Evolutionary conservation across 2,113 vertebrate genomes (phyloP).

Genomic region (Cyanoramphus novaezelandiae): DNA sequence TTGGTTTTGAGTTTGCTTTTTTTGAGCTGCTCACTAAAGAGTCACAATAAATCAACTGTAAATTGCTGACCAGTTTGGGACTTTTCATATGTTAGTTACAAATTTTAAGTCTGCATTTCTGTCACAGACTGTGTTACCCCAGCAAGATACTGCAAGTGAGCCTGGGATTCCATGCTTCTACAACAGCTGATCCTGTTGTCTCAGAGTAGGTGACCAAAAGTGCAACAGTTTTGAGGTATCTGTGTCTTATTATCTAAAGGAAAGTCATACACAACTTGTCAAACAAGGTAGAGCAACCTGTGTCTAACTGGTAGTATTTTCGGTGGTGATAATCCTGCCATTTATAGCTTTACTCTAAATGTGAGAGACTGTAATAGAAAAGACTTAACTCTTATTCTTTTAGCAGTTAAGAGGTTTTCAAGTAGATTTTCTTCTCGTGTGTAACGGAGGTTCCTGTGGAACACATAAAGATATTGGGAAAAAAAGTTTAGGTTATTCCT

Average conservation of each 20-base stretch:
- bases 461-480: not conserved
- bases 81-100: not conserved
- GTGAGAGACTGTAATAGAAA: not conserved
- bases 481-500: not conserved
- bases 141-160: not conserved
- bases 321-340: not conserved
- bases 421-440: fast-evolving
- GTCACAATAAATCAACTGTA: not conserved
- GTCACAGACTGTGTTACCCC: not conserved
- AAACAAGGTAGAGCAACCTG: not conserved
- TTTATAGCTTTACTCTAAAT: not conserved
- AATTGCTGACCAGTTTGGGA: not conserved
- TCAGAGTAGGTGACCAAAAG: not conserved
- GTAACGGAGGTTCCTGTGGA: not conserved
- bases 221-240: not conserved
- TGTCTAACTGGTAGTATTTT: not conserved
- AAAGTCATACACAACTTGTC: not conserved
- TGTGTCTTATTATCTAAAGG: not conserved
- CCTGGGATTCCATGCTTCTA: not conserved
- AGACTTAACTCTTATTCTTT: not conserved
- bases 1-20: not conserved
- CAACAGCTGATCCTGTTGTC: not conserved
- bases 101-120: not conserved
- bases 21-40: not conserved
- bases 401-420: not conserved